phyloP scores from a whole-genome alignment of 2,113 vertebrate species.

The Python bivittatus region DNA sequence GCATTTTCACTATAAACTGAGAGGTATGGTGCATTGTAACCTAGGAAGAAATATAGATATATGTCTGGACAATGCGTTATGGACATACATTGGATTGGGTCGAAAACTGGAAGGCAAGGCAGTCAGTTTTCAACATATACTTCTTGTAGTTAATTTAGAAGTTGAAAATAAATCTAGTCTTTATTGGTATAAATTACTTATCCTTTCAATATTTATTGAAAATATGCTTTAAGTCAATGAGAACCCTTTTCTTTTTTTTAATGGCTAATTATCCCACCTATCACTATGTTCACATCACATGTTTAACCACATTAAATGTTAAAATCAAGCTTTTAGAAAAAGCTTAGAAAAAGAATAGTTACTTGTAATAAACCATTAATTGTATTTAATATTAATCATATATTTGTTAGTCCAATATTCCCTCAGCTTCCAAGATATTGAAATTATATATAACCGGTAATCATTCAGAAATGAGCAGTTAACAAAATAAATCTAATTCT shows the following conservation, averaged over 20 bases:
- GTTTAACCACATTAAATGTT: neutral
- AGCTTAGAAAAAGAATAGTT: neutral
- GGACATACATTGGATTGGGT: neutral
- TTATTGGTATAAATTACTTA: neutral
- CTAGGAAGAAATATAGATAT: conserved; percentile 63
- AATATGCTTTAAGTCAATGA: neutral
- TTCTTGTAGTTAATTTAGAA: neutral
- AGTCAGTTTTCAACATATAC: accelerated
- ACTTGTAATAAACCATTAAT: neutral
- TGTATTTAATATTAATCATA: neutral
- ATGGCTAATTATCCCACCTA: neutral
- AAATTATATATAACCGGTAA: neutral
- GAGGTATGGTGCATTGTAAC: conserved; percentile 98
- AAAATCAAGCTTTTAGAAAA: conserved; percentile 17
- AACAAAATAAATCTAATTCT: neutral
- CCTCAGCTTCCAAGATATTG: conserved; percentile 19
- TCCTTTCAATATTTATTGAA: neutral
- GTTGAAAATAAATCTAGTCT: neutral
- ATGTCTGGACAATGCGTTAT: neutral
- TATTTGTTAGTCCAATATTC: conserved; percentile 35
- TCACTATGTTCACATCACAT: neutral
- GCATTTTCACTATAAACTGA: conserved; percentile 98
- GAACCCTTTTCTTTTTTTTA: neutral
- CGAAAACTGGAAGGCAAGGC: neutral
- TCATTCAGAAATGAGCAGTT: neutral